Evolutionary conservation across 2,888 invertebrate species (phyloP).

Genomic region (Xiphydria camelus): DNA sequence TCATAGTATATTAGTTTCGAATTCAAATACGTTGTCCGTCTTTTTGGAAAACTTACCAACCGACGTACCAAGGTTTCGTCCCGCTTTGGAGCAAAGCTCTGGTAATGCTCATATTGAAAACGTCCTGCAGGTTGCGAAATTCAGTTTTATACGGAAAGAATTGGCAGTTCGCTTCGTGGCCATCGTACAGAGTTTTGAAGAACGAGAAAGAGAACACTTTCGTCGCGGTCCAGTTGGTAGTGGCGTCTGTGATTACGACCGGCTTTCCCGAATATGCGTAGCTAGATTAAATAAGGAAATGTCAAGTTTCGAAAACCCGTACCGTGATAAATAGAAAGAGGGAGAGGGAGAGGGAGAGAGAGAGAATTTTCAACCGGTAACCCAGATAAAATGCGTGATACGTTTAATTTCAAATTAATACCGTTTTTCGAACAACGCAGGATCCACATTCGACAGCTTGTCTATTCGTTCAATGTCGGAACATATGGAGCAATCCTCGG

Average conservation of each 20-base stretch:
- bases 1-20: too few relatives aligned
- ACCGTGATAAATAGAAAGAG: not conserved
- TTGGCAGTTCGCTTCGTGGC: slow-evolving; percentile 70
- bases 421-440: slow-evolving; percentile 70
- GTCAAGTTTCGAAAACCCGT: not conserved
- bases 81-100: slow-evolving; percentile 68
- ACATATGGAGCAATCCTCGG: slow-evolving; percentile 82
- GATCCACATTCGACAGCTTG: slow-evolving; percentile 69
- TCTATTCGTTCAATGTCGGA: slow-evolving; percentile 65
- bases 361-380: not conserved
- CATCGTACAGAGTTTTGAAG: slow-evolving; percentile 77
- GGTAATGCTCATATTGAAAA: slow-evolving; percentile 76
- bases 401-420: slow-evolving; percentile 60
- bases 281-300: slow-evolving; percentile 37
- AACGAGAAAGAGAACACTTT: slow-evolving; percentile 79
- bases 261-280: slow-evolving; percentile 78
- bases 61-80: slow-evolving; percentile 72
- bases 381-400: not conserved
- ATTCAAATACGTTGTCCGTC: too few relatives aligned
- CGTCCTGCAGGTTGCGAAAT: slow-evolving; percentile 76
- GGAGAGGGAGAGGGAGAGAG: not conserved
- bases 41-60: slow-evolving; percentile 65
- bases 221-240: slow-evolving; percentile 78
- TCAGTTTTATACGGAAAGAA: slow-evolving; percentile 94
- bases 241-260: slow-evolving; percentile 84